These are phyloP conservation scores for Oreochromis aureus DNA, from an alignment of 2,113 vertebrate genomes.

Conservation along the genomic window DNA sequence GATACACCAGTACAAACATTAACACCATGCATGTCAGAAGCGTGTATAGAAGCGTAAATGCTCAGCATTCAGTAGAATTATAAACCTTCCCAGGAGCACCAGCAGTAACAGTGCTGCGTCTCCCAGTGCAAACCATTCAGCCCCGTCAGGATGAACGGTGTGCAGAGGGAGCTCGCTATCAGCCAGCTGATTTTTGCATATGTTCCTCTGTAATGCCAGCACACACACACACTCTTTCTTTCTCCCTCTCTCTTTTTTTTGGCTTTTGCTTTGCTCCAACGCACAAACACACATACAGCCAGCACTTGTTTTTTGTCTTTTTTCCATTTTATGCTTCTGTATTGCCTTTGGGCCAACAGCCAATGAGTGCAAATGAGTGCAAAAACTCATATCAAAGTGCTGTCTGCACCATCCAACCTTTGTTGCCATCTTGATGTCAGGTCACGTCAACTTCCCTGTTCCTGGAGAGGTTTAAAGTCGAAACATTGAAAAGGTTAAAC, in stretches of 20 bases:
- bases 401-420: slow-evolving; percentile 70
- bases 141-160: slow-evolving; percentile 14
- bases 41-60: slow-evolving; percentile 45
- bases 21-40: slow-evolving; percentile 53
- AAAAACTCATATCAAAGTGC: slow-evolving; percentile 53
- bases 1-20: background rate
- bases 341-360: slow-evolving; percentile 52
- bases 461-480: slow-evolving; percentile 58
- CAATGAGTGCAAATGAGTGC: slow-evolving; percentile 25
- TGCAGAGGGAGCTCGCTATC: slow-evolving; percentile 41
- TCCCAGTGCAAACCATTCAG: slow-evolving; percentile 45
- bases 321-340: background rate
- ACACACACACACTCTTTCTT: background rate
- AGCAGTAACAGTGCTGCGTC: slow-evolving; percentile 19
- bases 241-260: background rate
- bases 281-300: background rate
- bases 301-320: slow-evolving; percentile 4
- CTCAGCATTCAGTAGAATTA: background rate
- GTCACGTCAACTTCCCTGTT: slow-evolving; percentile 68
- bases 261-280: background rate
- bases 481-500: slow-evolving; percentile 45
- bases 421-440: slow-evolving; percentile 75
- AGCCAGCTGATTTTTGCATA: slow-evolving; percentile 26
- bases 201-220: background rate
- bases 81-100: background rate